These are phyloP conservation scores for Metacarcinus magister DNA, from an alignment of 2,888 invertebrate species.

Conservation along the genomic window DNA sequence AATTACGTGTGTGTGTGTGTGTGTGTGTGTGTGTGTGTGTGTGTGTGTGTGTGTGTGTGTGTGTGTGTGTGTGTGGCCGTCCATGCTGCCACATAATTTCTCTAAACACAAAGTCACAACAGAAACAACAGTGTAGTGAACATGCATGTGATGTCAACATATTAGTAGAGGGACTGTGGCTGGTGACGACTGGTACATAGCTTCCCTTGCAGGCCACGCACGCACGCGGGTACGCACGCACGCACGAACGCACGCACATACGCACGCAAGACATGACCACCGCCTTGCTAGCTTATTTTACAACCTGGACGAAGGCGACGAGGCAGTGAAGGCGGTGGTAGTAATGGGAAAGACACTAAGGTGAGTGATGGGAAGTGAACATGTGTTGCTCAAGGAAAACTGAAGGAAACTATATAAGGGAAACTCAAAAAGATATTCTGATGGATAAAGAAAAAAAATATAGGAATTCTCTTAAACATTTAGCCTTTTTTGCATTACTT, in stretches of 20 bases:
- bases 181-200: not conserved
- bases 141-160: not conserved
- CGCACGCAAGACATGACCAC: not conserved
- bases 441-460: not conserved
- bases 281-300: not conserved
- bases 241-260: not conserved
- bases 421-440: not conserved
- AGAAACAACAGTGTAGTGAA: not conserved
- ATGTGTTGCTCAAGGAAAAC: not conserved
- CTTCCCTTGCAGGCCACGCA: not conserved
- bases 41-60: too few relatives aligned
- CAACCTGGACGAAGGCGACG: not conserved
- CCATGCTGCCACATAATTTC: not conserved
- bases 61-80: not conserved
- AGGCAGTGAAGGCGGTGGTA: not conserved
- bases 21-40: too few relatives aligned
- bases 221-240: not conserved
- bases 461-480: not conserved
- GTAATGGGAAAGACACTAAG: not conserved
- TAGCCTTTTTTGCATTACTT: not conserved
- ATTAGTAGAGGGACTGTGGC: not conserved
- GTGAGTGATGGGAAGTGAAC: not conserved
- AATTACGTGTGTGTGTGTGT: not conserved
- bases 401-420: not conserved
- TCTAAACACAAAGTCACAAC: not conserved